Evolutionary conservation across 2,888 invertebrate species (phyloP).

Genomic region (Phaedon cochleariae): DNA sequence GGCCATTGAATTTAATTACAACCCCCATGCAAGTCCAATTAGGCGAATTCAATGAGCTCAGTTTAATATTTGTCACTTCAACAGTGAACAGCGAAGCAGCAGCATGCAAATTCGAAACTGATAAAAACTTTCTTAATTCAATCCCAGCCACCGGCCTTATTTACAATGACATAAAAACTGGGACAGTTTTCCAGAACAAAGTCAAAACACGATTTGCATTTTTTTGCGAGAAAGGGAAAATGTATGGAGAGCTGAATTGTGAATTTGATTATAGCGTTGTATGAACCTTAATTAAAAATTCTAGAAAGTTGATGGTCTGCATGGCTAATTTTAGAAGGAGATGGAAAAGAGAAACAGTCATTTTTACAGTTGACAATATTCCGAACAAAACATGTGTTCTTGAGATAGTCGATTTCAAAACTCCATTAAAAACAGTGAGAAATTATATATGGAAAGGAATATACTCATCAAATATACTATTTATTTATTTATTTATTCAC

Average conservation of each 20-base stretch:
- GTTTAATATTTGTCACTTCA: conserved; percentile 23
- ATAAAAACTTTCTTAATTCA: conserved; percentile 42
- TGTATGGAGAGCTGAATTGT: neutral
- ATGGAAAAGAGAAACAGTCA: neutral
- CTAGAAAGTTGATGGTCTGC: no score
- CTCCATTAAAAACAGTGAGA: no score
- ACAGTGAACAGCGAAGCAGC: conserved; percentile 14
- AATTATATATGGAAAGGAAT: no score
- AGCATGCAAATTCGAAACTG: conserved; percentile 33
- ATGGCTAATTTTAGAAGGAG: neutral
- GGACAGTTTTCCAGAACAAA: conserved; percentile 28
- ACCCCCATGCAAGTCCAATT: neutral
- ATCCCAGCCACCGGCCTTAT: conserved; percentile 27
- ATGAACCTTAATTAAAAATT: conserved; percentile 11
- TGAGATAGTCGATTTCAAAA: no score
- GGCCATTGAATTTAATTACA: neutral
- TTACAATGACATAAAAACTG: conserved; percentile 24
- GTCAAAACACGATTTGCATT: conserved; percentile 40
- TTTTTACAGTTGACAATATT: neutral
- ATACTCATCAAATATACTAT: no score
- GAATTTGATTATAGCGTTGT: conserved; percentile 7
- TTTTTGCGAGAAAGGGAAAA: conserved; percentile 19
- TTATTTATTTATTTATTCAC: no score
- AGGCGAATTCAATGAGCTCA: neutral
- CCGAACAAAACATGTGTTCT: no score